Conservation (phyloP, 2,797 vertebrate species). For the Protonibea diacanthus region DNA sequence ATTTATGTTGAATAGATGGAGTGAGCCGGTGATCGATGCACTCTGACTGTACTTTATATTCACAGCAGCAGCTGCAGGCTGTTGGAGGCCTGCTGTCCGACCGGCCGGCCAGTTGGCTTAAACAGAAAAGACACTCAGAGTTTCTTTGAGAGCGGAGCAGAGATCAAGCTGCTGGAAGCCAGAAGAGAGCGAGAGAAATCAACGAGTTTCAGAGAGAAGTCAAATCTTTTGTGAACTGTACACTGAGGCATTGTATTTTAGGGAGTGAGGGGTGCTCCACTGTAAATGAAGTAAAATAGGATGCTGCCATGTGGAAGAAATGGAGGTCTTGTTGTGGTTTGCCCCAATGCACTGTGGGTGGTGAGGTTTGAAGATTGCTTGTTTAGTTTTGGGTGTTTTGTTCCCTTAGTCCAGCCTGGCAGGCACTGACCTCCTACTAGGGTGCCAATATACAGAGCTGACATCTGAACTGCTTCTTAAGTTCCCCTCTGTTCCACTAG, state of each 20-base stretch:
- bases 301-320: not conserved
- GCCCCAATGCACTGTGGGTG: not conserved
- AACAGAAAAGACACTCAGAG: slow-evolving; percentile 59
- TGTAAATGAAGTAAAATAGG: not conserved
- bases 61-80: slow-evolving; percentile 62
- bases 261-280: too few species aligned
- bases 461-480: slow-evolving; percentile 18
- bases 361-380: not conserved
- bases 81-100: slow-evolving; percentile 60
- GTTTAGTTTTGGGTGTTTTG: not conserved
- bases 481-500: not conserved
- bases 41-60: slow-evolving; percentile 62
- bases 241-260: not conserved
- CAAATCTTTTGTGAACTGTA: not conserved
- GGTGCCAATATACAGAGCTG: not conserved
- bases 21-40: slow-evolving; percentile 50
- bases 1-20: slow-evolving; percentile 18
- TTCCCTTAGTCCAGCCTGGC: slow-evolving; percentile 3
- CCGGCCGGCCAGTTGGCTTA: slow-evolving; percentile 55
- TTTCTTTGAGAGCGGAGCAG: slow-evolving; percentile 63
- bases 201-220: slow-evolving; percentile 7
- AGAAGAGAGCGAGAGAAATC: slow-evolving; percentile 17
- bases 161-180: slow-evolving; percentile 59
- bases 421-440: not conserved
- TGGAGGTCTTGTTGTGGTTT: not conserved